Evolutionary conservation across 1,140 invertebrate species (phyloP).

Genomic region (Drosophila tsacasi): DNA sequence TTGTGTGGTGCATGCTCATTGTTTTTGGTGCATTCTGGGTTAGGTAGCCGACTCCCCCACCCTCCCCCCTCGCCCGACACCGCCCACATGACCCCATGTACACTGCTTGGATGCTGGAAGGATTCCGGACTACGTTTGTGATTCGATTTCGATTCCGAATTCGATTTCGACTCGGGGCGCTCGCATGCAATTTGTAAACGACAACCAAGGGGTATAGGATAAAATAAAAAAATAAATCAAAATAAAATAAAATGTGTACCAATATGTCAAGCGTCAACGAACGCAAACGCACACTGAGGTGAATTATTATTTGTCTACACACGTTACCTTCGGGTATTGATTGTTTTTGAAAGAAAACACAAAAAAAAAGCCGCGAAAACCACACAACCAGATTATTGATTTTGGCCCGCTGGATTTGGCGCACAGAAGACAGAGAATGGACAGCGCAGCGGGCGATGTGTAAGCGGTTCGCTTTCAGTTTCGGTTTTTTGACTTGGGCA

Average conservation of each 20-base stretch:
- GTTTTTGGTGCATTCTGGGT: conserved; percentile 33
- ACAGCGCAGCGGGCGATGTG: conserved; percentile 44
- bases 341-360: conserved; percentile 80
- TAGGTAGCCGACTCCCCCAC: conserved; percentile 12
- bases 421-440: conserved; percentile 46
- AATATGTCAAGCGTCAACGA: conserved; percentile 82
- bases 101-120: conserved; percentile 16
- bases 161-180: conserved; percentile 15
- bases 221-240: conserved; percentile 55
- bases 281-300: conserved; percentile 78
- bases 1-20: conserved; percentile 20
- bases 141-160: conserved; percentile 7
- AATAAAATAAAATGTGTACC: conserved; percentile 72
- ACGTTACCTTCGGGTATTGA: conserved; percentile 82
- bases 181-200: conserved; percentile 41
- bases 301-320: conserved; percentile 72
- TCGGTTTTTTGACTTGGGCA: conserved; percentile 33
- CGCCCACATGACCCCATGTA: conserved; percentile 12
- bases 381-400: conserved; percentile 81
- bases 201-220: conserved; percentile 37
- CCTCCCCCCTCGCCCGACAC: neutral
- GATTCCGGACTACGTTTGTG: conserved; percentile 11
- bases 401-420: conserved; percentile 60
- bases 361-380: conserved; percentile 79
- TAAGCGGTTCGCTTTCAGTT: conserved; percentile 28